Percentiles rank a stretch among this genome's conserved stretches.
These are phyloP conservation scores for Dicerorhinus sumatrensis DNA, from an alignment of 2,113 vertebrate genomes.

Conservation along the genomic window DNA sequence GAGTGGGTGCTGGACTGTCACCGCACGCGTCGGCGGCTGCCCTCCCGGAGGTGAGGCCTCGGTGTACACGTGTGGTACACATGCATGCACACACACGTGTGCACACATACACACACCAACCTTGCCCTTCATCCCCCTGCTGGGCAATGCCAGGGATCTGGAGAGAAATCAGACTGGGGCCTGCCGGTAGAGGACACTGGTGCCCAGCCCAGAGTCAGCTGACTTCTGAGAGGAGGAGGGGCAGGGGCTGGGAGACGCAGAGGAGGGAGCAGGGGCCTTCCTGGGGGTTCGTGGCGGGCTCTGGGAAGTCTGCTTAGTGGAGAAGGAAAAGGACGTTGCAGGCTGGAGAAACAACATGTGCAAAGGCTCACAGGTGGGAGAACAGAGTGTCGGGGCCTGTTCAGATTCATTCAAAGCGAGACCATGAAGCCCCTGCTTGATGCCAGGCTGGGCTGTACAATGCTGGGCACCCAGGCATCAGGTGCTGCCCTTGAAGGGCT, in stretches of 20 bases:
- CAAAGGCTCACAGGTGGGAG: neutral
- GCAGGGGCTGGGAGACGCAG: neutral
- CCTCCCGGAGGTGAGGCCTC: constrained; percentile 88
- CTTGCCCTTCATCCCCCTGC: neutral
- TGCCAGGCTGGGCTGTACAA: neutral
- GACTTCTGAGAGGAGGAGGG: neutral
- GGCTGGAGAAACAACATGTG: neutral
- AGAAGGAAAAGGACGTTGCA: neutral
- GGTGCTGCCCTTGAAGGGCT: neutral
- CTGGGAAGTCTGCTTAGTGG: neutral
- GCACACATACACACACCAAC: rapidly evolving
- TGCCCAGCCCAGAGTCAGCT: neutral
- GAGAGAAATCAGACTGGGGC: neutral
- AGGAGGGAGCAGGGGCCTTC: neutral
- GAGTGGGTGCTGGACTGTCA: constrained; percentile 95
- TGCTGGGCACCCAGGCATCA: rapidly evolving
- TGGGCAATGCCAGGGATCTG: neutral
- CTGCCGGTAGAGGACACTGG: neutral
- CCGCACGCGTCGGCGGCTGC: constrained; percentile 89
- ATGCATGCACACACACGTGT: rapidly evolving
- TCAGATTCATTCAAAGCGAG: neutral
- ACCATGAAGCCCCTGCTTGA: neutral
- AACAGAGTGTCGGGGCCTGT: rapidly evolving
- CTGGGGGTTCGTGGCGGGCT: neutral
- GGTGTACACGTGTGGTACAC: rapidly evolving